Evolutionary conservation across 2,113 vertebrate species (phyloP), one percentile per base, ranked within the genome.

Genomic region (Albula goreensis): DNA sequence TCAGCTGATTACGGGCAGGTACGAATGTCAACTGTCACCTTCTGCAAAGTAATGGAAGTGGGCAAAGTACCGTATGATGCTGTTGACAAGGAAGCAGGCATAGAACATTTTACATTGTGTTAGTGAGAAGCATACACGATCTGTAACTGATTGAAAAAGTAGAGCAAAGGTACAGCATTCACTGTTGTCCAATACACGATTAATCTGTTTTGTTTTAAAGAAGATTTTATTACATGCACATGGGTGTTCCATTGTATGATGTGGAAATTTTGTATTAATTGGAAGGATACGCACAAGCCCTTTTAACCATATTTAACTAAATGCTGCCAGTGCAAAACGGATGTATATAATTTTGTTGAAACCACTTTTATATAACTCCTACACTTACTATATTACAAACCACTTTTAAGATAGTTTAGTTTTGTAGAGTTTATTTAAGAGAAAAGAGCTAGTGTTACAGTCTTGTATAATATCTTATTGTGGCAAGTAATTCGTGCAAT

Each of bases 1-100:
- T 89, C 98, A 99, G 87, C 96, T 99, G 85, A 97, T 99, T 88
- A 99, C 98, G 0, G 98, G 98, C 94, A 98, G 98, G 98, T 99
- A 96, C 94, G 84, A 25, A 19, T 56, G 50, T 56, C 17, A 60
- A 4, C 10, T 22, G 56, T 19, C 80, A 56, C 22, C 48, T 19
- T 22, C 31, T 41, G 31, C 31, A 41, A 41, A 41, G 31, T 41
- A 41, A 41, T 41, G 31, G 31, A 41, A 13, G 12, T 66, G 60
- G 60, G 57, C 3, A 60, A 66, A 22, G 17, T 66, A 3, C 60
- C 3, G 56, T 60, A 60, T 60, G 11, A 60, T 66, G 17, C 60
- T 22, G 4, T 66, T 22, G 22, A 19, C 6, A 66, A 66, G 22
- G 60, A 13, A 66, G 22, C 60, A 4, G 17, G 17, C 15, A 66